phyloP scores from a whole-genome alignment of 1,140 invertebrate species.

The Schlechtendalia chinensis region DNA sequence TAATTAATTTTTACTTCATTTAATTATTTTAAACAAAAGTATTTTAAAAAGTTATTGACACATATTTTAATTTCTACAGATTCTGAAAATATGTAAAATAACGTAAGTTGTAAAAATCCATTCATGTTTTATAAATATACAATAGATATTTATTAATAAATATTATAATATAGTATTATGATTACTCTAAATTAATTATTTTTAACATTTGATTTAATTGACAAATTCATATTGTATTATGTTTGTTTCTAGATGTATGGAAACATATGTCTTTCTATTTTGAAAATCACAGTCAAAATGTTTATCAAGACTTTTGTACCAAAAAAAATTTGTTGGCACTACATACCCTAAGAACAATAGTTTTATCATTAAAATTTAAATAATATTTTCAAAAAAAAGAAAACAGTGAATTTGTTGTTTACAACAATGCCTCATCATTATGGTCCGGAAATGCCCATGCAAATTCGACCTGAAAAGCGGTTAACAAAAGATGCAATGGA shows the following conservation, averaged over 20 bases:
- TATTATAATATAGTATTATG: too few relatives aligned
- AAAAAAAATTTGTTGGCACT: not conserved
- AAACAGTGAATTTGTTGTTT: not conserved
- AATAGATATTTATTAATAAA: too few relatives aligned
- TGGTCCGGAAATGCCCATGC: constrained; percentile 67
- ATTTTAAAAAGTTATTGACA: too few relatives aligned
- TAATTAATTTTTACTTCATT: too few relatives aligned
- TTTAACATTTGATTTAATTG: too few relatives aligned
- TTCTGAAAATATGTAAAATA: too few relatives aligned
- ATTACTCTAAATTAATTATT: too few relatives aligned
- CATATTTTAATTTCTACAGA: too few relatives aligned
- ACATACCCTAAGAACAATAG: not conserved
- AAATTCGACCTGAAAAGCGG: constrained; percentile 70
- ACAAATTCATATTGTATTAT: not conserved
- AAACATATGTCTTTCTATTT: not conserved
- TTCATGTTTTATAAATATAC: too few relatives aligned
- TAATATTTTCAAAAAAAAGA: not conserved
- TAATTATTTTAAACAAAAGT: too few relatives aligned
- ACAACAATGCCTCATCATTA: constrained; percentile 71
- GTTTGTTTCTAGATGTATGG: not conserved
- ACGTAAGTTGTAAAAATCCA: too few relatives aligned
- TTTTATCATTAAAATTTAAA: not conserved
- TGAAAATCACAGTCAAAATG: not conserved
- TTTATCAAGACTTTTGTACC: not conserved
- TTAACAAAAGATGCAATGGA: constrained; percentile 94